Conservation (phyloP, 2,113 vertebrate species). For the Amia ocellicauda region DNA sequence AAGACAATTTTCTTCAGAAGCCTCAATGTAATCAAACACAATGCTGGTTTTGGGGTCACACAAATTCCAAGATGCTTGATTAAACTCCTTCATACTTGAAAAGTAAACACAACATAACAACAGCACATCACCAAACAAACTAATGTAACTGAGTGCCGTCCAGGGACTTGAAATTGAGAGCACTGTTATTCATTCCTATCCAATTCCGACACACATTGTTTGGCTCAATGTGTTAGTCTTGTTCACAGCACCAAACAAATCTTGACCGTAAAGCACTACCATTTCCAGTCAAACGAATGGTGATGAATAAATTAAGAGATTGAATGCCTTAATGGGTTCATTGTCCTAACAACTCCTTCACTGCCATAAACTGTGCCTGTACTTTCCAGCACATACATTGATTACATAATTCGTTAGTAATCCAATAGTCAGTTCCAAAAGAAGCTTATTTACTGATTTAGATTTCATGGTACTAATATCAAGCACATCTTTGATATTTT, state of each 20-base stretch:
- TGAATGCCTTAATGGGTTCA: too few relatives aligned
- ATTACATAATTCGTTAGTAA: conserved; percentile 9
- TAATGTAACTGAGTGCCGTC: conserved; percentile 23
- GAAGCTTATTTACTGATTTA: background rate
- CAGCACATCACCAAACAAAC: conserved; percentile 22
- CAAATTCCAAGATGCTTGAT: conserved; percentile 4
- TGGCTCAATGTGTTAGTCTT: conserved; percentile 38
- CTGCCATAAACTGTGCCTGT: too few relatives aligned
- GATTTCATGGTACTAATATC: background rate
- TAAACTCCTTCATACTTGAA: conserved; percentile 18
- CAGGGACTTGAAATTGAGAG: conserved; percentile 33
- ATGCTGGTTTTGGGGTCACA: background rate
- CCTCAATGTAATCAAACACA: background rate
- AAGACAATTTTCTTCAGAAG: background rate
- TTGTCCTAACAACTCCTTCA: too few relatives aligned
- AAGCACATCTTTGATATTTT: too few relatives aligned
- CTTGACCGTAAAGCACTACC: conserved; percentile 23
- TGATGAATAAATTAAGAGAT: conserved; percentile 45
- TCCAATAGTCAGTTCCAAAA: background rate
- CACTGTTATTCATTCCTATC: conserved; percentile 44
- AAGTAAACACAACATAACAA: conserved; percentile 29
- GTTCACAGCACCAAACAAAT: conserved; percentile 25
- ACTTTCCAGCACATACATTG: too few relatives aligned
- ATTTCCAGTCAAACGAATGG: conserved; percentile 12
- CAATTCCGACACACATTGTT: conserved; percentile 43